phyloP scores from a whole-genome alignment of 2,797 vertebrate species.

The Heliangelus exortis region DNA sequence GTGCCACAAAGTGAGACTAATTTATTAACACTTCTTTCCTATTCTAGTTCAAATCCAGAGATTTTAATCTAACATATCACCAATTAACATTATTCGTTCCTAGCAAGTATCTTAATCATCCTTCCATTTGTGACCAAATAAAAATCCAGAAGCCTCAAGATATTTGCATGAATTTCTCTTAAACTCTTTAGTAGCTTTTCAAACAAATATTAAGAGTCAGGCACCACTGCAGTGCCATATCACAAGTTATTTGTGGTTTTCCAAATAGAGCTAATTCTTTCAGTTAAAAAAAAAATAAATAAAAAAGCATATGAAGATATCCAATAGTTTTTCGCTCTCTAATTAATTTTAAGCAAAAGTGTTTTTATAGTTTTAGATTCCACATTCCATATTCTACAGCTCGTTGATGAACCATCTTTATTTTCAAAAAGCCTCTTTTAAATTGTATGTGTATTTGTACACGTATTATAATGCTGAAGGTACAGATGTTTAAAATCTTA shows the following conservation, averaged over 20 bases:
- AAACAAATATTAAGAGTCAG: neutral
- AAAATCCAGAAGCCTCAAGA: neutral
- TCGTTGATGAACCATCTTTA: neutral
- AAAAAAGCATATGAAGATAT: neutral
- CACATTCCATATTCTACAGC: neutral
- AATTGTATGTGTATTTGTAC: neutral
- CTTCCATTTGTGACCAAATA: neutral
- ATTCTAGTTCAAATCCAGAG: neutral
- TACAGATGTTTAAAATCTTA: neutral
- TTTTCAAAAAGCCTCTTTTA: neutral
- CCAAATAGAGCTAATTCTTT: neutral
- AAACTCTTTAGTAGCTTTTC: neutral
- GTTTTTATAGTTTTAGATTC: neutral
- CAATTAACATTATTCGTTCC: neutral
- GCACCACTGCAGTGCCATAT: neutral
- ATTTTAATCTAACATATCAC: neutral
- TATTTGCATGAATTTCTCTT: neutral
- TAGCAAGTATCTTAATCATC: neutral
- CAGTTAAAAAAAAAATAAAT: fast-evolving
- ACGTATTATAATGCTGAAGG: neutral
- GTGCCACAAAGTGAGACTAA: neutral
- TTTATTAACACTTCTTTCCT: neutral
- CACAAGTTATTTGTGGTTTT: neutral
- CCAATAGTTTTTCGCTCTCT: fast-evolving
- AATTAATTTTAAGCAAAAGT: neutral